Base-by-base conservation (phyloP, 2,888 invertebrate species). In the Ptychoptera albimana region DNA sequence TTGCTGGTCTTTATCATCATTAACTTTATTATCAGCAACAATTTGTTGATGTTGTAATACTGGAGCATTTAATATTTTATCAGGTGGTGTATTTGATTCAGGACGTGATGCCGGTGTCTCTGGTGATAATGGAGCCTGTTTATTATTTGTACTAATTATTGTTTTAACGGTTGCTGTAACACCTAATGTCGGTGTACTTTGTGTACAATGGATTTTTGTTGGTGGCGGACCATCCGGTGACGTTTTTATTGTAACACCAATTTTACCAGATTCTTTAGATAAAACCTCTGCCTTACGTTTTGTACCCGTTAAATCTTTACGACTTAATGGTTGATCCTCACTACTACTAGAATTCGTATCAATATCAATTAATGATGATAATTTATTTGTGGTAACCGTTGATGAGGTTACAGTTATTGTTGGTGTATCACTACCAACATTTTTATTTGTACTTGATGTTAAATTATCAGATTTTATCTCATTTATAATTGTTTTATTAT, bases 221-320 rank as follows among this genome's bases (percentile, higher is more conserved):
- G 64, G 60, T 13, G 60, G 61, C 50, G 62, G 61, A 12, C 15
- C 41, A 8, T 43, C 45, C 3, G 65, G 64, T 50, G 76, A 76
- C 47, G 84, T 86, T 39, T 87, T 88, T 51, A 89, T 89, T 43
- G 88, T 88, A 41, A 89, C 87, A 40, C 89, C 89, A 53, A 88
- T 88, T 67, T 88, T 88, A 6, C 88, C 88, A 2, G 86, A 86
- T 61, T 87, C 88, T 54, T 82, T 81, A 36, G 80, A 80, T 38
- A 87, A 70, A 6, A 88, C 87, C 57, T 88, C 88, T 0, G 86
- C 88, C 66, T 88, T 88, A 56, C 88, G 74, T 61, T 89, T 88
- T 38, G 83, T 78, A 31, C 79, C 77, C 30, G 74, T 68, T n/a
- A 69, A 68, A 45, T 73, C 73, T 47, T 70, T 66, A 52, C 74